Evolutionary conservation across 2,888 invertebrate genomes (phyloP).

Genomic region (Drosophila infuscata): DNA sequence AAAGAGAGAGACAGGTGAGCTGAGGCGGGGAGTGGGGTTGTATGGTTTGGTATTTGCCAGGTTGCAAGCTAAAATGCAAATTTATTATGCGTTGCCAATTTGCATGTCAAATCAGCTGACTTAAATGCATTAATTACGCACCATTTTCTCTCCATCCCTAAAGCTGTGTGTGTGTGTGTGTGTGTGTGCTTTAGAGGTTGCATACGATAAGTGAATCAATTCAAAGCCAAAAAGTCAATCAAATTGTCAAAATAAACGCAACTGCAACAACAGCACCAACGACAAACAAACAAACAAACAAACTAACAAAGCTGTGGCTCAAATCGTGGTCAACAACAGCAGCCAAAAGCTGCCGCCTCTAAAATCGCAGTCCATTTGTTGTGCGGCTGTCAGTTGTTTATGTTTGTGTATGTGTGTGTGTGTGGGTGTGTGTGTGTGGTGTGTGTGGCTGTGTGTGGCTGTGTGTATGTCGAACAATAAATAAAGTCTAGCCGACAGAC

Average conservation of each 20-base stretch:
- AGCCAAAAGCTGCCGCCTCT: conserved; percentile 23
- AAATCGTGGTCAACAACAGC: conserved; percentile 39
- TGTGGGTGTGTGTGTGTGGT: not conserved
- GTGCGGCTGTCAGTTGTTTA: not conserved
- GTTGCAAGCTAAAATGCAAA: conserved; percentile 19
- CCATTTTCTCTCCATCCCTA: not conserved
- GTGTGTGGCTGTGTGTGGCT: conserved; percentile 6
- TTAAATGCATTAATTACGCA: conserved; percentile 48
- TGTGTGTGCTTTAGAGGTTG: conserved; percentile 45
- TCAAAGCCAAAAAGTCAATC: conserved; percentile 77
- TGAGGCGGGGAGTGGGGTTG: too few species aligned
- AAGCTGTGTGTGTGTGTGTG: not conserved
- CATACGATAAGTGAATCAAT: conserved; percentile 63
- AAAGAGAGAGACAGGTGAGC: not conserved
- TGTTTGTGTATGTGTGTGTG: conserved; percentile 9
- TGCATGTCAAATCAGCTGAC: conserved; percentile 12
- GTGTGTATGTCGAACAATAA: conserved; percentile 61
- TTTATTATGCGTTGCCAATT: conserved; percentile 16
- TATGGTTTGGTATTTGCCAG: not conserved
- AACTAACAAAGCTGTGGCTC: conserved; percentile 12
- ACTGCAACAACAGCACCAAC: conserved; percentile 18
- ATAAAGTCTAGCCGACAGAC: conserved; percentile 73
- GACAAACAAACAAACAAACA: conserved; percentile 28
- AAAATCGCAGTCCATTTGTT: conserved; percentile 38
- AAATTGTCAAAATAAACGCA: conserved; percentile 62